Base-by-base conservation (phyloP, 1,140 invertebrate species). In the Sycophila sp. region DNA sequence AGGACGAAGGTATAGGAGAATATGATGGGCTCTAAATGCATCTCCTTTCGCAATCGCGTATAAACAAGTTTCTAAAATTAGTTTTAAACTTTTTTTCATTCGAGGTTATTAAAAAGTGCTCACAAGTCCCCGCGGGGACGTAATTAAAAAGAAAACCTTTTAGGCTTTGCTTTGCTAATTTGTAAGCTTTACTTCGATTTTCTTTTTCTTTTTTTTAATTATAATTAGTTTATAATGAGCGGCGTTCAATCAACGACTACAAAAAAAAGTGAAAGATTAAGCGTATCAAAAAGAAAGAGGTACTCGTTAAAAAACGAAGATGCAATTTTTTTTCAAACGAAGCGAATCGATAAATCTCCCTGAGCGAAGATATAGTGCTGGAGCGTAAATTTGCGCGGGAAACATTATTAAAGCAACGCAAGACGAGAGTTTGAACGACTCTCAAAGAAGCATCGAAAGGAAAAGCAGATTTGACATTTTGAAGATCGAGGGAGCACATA, bases 401-500 rank as follows among this genome's bases (percentile, higher is more conserved):
- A 42, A 66, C 7, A 26, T 49, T 49, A 68, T 59, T 47, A 32
- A 8, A 40, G n/a, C 17, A 13, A 15, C 2, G 56, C 60, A 60
- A 69, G 62, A 53, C 30, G 30, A 67, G 63, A 60, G 15, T 62
- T 67, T 56, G 47, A 71, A 30, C 36, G 47, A 19, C 32, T 36
- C 32, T 51, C 24, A 51, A 71, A 64, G 22, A 58, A 49, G 53
- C 49, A 64, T 58, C 38, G 53, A 64, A 66, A 66, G 30, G 32
- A 47, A 22, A 70, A 65, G 45, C 60, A 65, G 62, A 73, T 75
- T 75, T 75, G 75, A 76, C 66, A 72, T 73, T 71, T 59, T 26
- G n/a, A 76, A 76, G 75, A 76, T 77, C 64, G 63, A 75, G 56
- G 49, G 70, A 40, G 51, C 10, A 76, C 71, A 75, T 75, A 64